These are phyloP conservation scores for Percopsis transmontana DNA, from an alignment of 2,113 vertebrate species.

Conservation along the genomic window DNA sequence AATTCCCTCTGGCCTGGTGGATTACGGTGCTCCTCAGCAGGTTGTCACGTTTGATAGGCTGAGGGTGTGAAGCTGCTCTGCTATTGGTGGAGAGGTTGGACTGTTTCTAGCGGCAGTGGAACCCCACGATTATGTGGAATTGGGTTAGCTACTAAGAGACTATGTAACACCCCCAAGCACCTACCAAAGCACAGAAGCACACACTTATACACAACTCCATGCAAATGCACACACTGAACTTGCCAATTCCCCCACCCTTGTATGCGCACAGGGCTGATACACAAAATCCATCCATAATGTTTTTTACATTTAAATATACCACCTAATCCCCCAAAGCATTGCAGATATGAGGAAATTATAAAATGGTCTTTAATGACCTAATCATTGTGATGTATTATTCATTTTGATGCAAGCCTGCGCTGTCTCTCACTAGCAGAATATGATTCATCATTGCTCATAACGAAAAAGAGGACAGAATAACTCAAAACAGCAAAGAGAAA, in stretches of 20 bases:
- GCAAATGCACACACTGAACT: neutral
- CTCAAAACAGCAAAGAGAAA: neutral
- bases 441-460: neutral
- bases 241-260: neutral
- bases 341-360: neutral
- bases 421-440: neutral
- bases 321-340: neutral
- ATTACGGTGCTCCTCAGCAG: conserved; percentile 24
- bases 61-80: conserved; percentile 6
- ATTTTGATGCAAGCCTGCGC: neutral
- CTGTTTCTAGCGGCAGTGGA: conserved; percentile 6
- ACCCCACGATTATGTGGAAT: conserved; percentile 6
- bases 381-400: neutral
- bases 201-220: neutral
- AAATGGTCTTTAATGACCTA: neutral
- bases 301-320: too few relatives aligned
- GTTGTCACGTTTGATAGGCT: conserved; percentile 11
- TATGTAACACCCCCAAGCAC: neutral
- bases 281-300: too few relatives aligned
- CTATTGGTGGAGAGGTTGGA: conserved; percentile 3
- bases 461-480: neutral
- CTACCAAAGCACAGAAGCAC: neutral
- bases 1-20: conserved; percentile 16
- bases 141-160: conserved; percentile 15
- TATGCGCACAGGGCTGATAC: neutral